Base-by-base conservation (phyloP, 2,888 invertebrate species). In the Danaus chrysippus region DNA sequence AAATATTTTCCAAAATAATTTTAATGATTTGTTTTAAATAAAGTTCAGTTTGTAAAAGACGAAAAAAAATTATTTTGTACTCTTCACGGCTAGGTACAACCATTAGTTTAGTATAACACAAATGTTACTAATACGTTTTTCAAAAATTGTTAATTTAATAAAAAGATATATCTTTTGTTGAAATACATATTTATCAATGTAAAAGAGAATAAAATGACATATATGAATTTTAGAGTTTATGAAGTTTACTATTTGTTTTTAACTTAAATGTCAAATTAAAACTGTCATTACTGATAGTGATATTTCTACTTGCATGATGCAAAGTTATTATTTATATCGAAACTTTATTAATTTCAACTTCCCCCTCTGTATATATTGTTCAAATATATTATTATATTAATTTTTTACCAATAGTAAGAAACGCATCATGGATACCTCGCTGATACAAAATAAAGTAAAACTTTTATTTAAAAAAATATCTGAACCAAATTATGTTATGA, bases 381-480 rank as follows among this genome's bases (percentile, higher is more conserved):
- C n/a, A 15, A 17, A 17, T 17, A 49, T 49, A 49, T 11, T 10
- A 49, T 49, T 42, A 43, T 43, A 56, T 17, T 17, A n/a, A 9
- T 10, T 49, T 1, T 42, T 34, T 55, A 12, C 44, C n/a, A 9
- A 10, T 63, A 49, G 34, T 53, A 17, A 62, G 34, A 54, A 6
- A 41, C 59, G 56, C 64, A 66, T 53, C 54, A 72, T 74, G 70
- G 74, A 75, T 56, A 68, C 66, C 68, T 63, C 68, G 59, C 60
- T 65, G n/a, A 68, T 75, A 56, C 88, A 91, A 75, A 86, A 86
- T 65, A 93, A 93, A 79, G 75, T 94, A 46, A 89, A 88, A 72
- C 77, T 92, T 67, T 86, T 94, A 62, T 88, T 94, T 74, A 79
- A 91, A 58, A 91, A 93, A 72, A 88, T 94, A 70, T 76, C 92